These are phyloP conservation scores for Leptinotarsa haldemani DNA, from an alignment of 2,888 invertebrate species.

Conservation along the genomic window DNA sequence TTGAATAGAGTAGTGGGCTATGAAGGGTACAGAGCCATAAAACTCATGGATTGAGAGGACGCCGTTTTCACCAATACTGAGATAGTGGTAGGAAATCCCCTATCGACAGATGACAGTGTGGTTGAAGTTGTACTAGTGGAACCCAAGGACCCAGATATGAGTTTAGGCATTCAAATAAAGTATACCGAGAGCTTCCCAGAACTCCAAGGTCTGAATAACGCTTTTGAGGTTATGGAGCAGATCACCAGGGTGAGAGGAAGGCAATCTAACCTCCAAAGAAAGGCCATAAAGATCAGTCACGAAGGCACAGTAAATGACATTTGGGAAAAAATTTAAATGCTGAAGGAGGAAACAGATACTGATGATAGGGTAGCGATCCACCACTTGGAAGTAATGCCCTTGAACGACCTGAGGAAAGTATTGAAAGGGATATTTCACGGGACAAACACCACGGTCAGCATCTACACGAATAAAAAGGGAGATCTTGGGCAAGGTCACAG, in stretches of 20 bases:
- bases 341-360: no score
- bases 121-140: neutral
- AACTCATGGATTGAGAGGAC: no score
- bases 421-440: neutral
- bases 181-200: neutral
- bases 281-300: neutral
- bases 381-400: neutral
- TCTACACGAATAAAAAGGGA: neutral
- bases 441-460: neutral
- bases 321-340: no score
- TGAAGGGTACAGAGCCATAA: neutral
- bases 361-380: no score
- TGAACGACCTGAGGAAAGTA: neutral
- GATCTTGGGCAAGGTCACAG: neutral
- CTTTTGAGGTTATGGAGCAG: neutral
- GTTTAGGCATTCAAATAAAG: neutral
- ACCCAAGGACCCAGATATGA: neutral
- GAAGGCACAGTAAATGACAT: neutral
- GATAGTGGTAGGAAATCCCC: neutral
- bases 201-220: neutral
- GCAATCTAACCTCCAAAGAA: neutral
- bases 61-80: neutral
- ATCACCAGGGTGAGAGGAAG: neutral
- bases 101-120: neutral
- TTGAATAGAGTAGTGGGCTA: neutral